A percentile compares a stretch with the other conserved stretches of the same genome.
Evolutionary conservation across 2,888 invertebrate genomes (phyloP).

Genomic region (Mechanitis messenoides): DNA sequence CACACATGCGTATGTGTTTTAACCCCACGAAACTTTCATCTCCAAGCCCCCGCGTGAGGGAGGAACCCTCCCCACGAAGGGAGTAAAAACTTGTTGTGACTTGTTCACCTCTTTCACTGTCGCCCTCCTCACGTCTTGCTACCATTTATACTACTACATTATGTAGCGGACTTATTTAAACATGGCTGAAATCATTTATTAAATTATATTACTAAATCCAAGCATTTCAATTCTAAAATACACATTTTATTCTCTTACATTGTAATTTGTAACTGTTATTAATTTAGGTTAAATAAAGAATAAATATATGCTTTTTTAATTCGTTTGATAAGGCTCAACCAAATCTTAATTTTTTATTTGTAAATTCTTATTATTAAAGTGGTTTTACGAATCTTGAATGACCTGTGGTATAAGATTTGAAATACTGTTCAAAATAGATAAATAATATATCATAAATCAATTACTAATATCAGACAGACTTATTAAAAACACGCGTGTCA

Average conservation of each 20-base stretch:
- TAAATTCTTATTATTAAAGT: no score
- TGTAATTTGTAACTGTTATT: no score
- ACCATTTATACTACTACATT: conserved; percentile 44
- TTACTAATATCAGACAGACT: conserved; percentile 25
- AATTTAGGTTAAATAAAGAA: no score
- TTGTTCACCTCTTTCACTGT: conserved; percentile 76
- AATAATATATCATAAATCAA: not conserved
- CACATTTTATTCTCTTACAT: no score
- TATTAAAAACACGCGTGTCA: conserved; percentile 28
- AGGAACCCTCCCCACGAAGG: conserved; percentile 60
- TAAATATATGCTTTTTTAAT: no score
- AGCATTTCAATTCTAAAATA: not conserved
- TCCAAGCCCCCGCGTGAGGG: conserved; percentile 61
- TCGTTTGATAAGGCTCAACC: no score
- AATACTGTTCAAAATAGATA: not conserved
- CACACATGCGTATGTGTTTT: conserved; percentile 61
- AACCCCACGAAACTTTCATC: conserved; percentile 76
- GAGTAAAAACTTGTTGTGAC: conserved; percentile 75
- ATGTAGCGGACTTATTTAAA: not conserved
- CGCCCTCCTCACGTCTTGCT: conserved; percentile 62
- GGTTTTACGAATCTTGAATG: no score
- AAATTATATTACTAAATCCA: not conserved
- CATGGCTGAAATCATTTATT: not conserved
- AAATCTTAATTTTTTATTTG: no score
- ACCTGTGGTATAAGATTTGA: no score